These are phyloP conservation scores for Drosophila borealis DNA, from an alignment of 2,888 invertebrate genomes.

Conservation along the genomic window DNA sequence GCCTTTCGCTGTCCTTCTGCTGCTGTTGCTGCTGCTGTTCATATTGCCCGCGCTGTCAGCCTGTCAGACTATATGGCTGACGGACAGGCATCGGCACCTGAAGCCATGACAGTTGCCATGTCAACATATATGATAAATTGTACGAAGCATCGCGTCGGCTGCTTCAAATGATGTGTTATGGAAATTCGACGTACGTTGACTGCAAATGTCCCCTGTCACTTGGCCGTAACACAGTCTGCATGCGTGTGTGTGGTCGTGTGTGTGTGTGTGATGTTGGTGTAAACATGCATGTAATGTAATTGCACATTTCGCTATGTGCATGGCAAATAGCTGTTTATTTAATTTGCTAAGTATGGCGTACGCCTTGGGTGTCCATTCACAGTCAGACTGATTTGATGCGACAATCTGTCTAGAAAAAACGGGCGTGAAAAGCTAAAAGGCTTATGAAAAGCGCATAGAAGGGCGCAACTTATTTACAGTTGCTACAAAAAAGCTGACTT, in stretches of 20 bases:
- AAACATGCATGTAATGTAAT: conserved; percentile 62
- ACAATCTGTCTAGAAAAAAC: conserved; percentile 33
- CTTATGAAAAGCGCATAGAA: not conserved
- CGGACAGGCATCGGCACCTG: conserved; percentile 31
- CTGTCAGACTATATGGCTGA: not conserved
- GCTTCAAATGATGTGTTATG: conserved; percentile 63
- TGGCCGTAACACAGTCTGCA: not conserved
- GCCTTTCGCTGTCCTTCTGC: conserved; percentile 11
- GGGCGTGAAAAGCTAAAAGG: not conserved
- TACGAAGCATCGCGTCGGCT: conserved; percentile 52
- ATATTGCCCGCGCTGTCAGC: conserved; percentile 4
- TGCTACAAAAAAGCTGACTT: too few species aligned
- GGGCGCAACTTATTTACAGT: not conserved
- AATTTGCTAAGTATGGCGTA: conserved; percentile 61
- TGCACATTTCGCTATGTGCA: conserved; percentile 66
- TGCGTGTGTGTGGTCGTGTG: not conserved
- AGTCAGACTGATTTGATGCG: conserved; percentile 40
- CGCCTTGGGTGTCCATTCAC: conserved; percentile 27
- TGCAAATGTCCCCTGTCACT: conserved; percentile 32
- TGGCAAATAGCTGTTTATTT: conserved; percentile 74
- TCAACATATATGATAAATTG: conserved; percentile 75
- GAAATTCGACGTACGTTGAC: conserved; percentile 54
- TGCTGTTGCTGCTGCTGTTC: conserved; percentile 9
- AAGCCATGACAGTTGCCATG: conserved; percentile 50
- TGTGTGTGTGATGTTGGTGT: conserved; percentile 8